Conservation (phyloP, 1,140 invertebrate species). For the Brachionus manjavacas region DNA sequence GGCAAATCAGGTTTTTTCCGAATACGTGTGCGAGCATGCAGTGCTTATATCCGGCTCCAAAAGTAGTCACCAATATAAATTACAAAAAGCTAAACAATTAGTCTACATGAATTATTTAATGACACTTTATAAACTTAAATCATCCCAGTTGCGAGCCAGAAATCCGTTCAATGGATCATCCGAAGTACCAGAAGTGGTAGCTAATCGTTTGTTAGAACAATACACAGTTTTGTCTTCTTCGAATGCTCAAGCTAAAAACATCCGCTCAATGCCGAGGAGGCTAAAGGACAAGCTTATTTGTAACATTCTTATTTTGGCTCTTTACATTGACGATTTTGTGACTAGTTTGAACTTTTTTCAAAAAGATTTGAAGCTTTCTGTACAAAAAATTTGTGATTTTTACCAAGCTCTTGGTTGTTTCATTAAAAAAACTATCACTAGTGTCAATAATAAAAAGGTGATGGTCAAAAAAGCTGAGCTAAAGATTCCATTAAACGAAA, state of each 20-base stretch:
- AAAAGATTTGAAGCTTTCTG: slow-evolving; percentile 39
- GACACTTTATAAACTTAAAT: not conserved
- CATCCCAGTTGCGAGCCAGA: slow-evolving; percentile 18
- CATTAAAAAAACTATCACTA: slow-evolving; percentile 24
- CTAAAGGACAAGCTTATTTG: slow-evolving; percentile 44
- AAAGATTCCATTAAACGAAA: not conserved
- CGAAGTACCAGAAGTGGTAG: slow-evolving; percentile 30
- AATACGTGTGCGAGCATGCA: slow-evolving; percentile 22
- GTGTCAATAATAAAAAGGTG: not conserved
- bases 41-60: not conserved
- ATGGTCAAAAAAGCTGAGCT: slow-evolving; percentile 24
- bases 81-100: slow-evolving; percentile 15
- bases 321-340: slow-evolving; percentile 42
- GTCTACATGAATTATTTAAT: slow-evolving; percentile 26
- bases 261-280: slow-evolving; percentile 41
- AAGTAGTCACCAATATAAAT: slow-evolving; percentile 39
- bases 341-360: slow-evolving; percentile 36
- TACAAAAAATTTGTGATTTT: slow-evolving; percentile 35
- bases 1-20: not conserved
- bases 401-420: slow-evolving; percentile 38
- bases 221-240: slow-evolving; percentile 9
- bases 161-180: not conserved
- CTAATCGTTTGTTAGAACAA: not conserved
- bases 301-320: slow-evolving; percentile 43
- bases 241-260: slow-evolving; percentile 11